A percentile compares a stretch with the other conserved stretches of the same genome.
Conservation (phyloP, 2,888 invertebrate genomes). For the Sesamia inferens region DNA sequence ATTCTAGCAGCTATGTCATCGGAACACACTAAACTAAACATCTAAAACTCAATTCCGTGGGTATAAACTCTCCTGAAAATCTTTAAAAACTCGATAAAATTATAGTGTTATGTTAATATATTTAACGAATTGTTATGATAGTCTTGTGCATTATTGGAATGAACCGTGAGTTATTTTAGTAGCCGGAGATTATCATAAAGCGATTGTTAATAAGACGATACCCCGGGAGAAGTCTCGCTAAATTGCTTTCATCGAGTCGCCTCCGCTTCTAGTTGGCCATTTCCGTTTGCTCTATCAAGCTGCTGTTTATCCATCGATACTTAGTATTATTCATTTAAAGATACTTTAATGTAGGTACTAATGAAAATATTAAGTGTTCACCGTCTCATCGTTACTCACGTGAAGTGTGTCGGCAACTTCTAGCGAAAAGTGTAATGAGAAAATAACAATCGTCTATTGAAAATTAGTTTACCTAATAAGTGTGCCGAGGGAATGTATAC, state of each 20-base stretch:
- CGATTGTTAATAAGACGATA: slow-evolving; percentile 70
- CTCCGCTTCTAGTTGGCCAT: slow-evolving; percentile 80
- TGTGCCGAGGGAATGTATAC: background rate
- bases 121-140: slow-evolving; percentile 2
- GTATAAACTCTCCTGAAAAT: slow-evolving; percentile 26
- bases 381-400: slow-evolving; percentile 1
- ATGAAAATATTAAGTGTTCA: slow-evolving; percentile 19
- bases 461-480: background rate
- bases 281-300: slow-evolving; percentile 79
- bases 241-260: slow-evolving; percentile 72
- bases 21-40: slow-evolving; percentile 70
- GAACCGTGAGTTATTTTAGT: background rate
- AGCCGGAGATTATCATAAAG: slow-evolving; percentile 34
- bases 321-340: slow-evolving; percentile 57
- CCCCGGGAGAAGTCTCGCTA: slow-evolving; percentile 68
- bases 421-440: slow-evolving; percentile 1
- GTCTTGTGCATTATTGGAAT: background rate
- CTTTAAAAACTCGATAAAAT: background rate
- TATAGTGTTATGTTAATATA: background rate
- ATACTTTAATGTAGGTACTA: slow-evolving; percentile 43
- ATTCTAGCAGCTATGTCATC: slow-evolving; percentile 74
- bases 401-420: background rate
- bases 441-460: background rate
- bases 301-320: slow-evolving; percentile 70
- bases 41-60: slow-evolving; percentile 49